Percentiles rank a stretch among this genome's conserved stretches.
phyloP scores from a whole-genome alignment of 2,113 vertebrate genomes.

The Dasyornis broadbenti region DNA sequence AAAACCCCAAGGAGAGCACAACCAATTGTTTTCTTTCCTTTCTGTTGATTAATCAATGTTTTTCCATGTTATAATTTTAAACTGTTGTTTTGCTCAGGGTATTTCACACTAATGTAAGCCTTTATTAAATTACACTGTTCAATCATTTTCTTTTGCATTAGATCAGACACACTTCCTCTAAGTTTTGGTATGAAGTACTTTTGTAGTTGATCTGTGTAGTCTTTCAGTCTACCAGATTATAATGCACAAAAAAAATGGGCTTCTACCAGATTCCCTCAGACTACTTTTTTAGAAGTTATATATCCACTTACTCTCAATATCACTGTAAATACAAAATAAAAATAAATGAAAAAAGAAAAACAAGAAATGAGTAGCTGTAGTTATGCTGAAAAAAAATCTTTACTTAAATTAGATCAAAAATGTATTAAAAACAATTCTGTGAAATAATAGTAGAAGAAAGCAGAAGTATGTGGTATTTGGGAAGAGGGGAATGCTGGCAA shows the following conservation, averaged over 20 bases:
- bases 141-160: background rate
- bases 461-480: background rate
- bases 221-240: background rate
- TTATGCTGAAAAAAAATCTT: background rate
- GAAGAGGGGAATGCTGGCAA: background rate
- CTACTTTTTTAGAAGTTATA: background rate
- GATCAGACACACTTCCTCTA: background rate
- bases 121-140: background rate
- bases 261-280: background rate
- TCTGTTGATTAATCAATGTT: background rate
- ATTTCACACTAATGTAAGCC: background rate
- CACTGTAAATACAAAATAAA: background rate
- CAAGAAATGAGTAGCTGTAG: background rate
- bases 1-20: background rate
- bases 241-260: background rate
- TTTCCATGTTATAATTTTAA: background rate
- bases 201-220: background rate
- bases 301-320: background rate
- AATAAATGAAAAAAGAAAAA: background rate
- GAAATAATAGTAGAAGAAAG: background rate
- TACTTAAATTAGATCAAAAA: background rate
- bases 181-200: background rate
- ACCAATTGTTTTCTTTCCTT: background rate
- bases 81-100: background rate
- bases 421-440: background rate